Base-by-base conservation (phyloP, 2,888 invertebrate species). In the Acrobasis repandana region DNA sequence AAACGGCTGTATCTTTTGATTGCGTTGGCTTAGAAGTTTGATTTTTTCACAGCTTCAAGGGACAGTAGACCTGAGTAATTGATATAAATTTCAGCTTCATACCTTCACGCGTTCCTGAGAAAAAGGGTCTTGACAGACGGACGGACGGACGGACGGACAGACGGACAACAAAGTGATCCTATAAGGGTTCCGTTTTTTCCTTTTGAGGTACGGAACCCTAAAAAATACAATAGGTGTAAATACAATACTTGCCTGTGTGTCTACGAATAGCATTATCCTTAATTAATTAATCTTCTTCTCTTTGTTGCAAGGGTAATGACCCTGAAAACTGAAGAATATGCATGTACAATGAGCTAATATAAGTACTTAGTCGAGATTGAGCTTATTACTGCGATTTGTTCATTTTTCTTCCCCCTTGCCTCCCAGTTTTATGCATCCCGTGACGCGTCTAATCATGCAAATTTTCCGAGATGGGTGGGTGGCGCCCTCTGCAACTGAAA, bases 371-470 rank as follows among this genome's bases (percentile, higher is more conserved):
- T 47, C 48, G 34, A 57, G 47, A 47, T 57, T 48, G 38, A 58
- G 66, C 61, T 65, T 67, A 64, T 65, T 63, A 67, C 64, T 61
- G 56, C 59, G 56, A 57, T 58, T 63, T 63, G 65, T 57, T 65
- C 63, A 61, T 68, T 65, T 64, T 70, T 67, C 67, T 62, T 58
- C 67, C 65, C 68, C 70, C 68, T 65, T 73, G 70, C 67, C 74
- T 69, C 67, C 65, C 76, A 73, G 73, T 75, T 77, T 79, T 80
- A 80, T 84, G 80, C 85, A 81, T 80, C 80, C 80, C 78, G 77
- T 73, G 77, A 77, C 77, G 76, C 75, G 80, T 83, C 83, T 88
- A 86, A 89, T 89, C 86, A 90, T 90, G 90, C 83, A 90, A 89
- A 90, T 89, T 86, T 82, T 75, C 79, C 76, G 73, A 84, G 86